Base-by-base conservation (phyloP, 2,888 invertebrate genomes). In the Pyrochroa serraticornis region DNA sequence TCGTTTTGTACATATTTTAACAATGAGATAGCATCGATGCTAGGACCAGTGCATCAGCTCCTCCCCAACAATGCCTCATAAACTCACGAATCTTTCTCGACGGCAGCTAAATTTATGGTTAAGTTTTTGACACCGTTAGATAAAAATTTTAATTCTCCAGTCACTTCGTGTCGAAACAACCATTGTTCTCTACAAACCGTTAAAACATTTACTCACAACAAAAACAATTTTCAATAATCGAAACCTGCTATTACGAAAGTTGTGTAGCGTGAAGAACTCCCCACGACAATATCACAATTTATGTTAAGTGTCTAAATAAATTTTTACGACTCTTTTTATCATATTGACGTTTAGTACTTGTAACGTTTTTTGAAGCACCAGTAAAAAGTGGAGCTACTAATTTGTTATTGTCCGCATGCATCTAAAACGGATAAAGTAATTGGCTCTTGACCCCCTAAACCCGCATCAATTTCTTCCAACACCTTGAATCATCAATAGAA, bases 401-500 rank as follows among this genome's bases (percentile, higher is more conserved):
- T 22, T 22, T 22, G 22, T 22, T 22, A 22, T 22, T 22, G 22
- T 22, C 22, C 22, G 22, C 22, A 22, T 22, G 22, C 22, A 35
- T 35, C n/a, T n/a, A 35, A 3, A n/a, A 35, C 39, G 22, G 1
- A n/a, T 41, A 9, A 30, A 30, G 22, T 43, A 43, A 30, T 43
- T 43, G 33, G 9, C 43, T 33, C 12, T 43, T 43, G 43, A 43
- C 43, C 43, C 22, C 22, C 43, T 43, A 43, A 43, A 43, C 31
- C 12, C 32, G 42, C 32, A 12, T 9, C 32, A 31, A 43, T 43
- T 32, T 43, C 22, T 1, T 5, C 22, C 22, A 22, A 22, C 22
- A 22, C 22, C 22, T 22, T 22, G 22, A 3, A 2, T 43, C 7
- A 41, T 30, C 8, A 13, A 39, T 5, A 22, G 32, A 42, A 13